Evolutionary conservation across 2,888 invertebrate species (phyloP).

Genomic region (Scaptomyza reducta): DNA sequence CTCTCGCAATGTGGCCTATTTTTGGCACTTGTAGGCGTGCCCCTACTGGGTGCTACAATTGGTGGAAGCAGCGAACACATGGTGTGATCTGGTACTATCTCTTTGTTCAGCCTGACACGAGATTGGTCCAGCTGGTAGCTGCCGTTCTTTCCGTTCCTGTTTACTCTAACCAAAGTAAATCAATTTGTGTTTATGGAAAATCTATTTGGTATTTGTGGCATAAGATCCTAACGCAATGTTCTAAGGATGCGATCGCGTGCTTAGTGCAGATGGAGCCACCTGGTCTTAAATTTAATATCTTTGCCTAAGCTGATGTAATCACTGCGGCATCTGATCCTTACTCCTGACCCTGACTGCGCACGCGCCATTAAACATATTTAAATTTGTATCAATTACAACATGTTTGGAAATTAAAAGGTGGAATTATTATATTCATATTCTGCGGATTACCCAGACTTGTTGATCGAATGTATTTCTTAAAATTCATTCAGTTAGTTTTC

Average conservation of each 20-base stretch:
- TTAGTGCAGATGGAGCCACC: conserved; percentile 61
- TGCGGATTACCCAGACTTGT: no score
- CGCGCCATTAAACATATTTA: conserved; percentile 25
- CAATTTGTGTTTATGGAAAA: conserved; percentile 38
- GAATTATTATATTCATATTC: no score
- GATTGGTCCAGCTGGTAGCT: conserved; percentile 68
- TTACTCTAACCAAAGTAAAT: conserved; percentile 52
- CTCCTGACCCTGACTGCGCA: conserved; percentile 22
- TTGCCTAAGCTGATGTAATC: conserved; percentile 43
- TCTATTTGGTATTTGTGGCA: conserved; percentile 15
- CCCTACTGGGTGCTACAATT: conserved; percentile 49
- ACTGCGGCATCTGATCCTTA: conserved; percentile 25
- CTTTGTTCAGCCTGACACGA: conserved; percentile 42
- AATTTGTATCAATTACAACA: conserved; percentile 13
- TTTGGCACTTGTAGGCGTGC: conserved; percentile 82
- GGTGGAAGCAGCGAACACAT: conserved; percentile 67
- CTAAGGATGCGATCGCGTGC: conserved; percentile 66
- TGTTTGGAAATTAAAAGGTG: neutral
- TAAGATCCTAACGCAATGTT: conserved; percentile 6
- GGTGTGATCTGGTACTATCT: conserved; percentile 70
- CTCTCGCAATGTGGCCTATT: conserved; percentile 76
- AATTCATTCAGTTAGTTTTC: no score
- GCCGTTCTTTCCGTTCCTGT: conserved; percentile 26
- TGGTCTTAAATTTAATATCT: conserved; percentile 54
- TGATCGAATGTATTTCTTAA: no score